phyloP scores from a whole-genome alignment of 1,140 invertebrate species.

The Stenopsyche tienmushanensis region DNA sequence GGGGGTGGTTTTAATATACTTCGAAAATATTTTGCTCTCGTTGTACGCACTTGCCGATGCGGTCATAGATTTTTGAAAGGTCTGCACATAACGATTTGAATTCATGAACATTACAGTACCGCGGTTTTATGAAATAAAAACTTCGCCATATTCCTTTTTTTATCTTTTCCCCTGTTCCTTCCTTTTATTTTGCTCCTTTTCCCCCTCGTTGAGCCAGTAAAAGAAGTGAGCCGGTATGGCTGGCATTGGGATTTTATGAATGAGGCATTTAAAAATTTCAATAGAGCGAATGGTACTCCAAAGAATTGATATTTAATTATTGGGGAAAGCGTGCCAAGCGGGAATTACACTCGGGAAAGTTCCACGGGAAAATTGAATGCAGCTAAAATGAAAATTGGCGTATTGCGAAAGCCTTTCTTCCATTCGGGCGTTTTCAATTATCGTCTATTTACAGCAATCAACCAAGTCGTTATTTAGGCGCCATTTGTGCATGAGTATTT shows the following conservation, averaged over 20 bases:
- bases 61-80: constrained; percentile 31
- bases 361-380: constrained; percentile 15
- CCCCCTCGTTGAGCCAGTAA: too few relatives aligned
- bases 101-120: constrained; percentile 31
- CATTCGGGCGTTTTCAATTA: background rate
- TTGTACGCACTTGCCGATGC: constrained; percentile 24
- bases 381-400: background rate
- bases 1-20: too few relatives aligned
- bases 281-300: background rate
- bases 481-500: background rate
- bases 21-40: too few relatives aligned
- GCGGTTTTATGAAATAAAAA: constrained; percentile 27
- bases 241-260: constrained; percentile 16
- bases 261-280: constrained; percentile 24
- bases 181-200: background rate
- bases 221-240: background rate
- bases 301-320: constrained; percentile 33
- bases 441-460: background rate
- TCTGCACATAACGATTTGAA: constrained; percentile 35
- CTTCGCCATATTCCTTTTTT: constrained; percentile 12
- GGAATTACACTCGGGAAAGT: constrained; percentile 13
- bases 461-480: background rate
- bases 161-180: background rate
- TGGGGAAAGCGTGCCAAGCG: constrained; percentile 12
- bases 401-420: background rate